A percentile compares a stretch with the other conserved stretches of the same genome.
Conservation (phyloP, 2,888 invertebrate genomes). For the Cheilosia scutellata region DNA sequence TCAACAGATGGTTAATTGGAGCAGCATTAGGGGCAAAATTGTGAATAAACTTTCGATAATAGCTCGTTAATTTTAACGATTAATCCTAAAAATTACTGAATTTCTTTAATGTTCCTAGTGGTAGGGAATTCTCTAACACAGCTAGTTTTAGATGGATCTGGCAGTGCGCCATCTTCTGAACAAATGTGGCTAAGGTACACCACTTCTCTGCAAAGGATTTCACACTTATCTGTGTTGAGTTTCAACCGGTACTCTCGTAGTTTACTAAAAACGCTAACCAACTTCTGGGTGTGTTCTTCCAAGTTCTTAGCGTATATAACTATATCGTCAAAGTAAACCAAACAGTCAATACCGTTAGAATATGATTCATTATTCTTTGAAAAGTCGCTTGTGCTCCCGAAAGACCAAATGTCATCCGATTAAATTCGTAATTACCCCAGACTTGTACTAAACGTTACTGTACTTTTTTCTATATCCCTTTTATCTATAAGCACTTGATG, state of each 20-base stretch:
- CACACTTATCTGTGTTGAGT: not conserved
- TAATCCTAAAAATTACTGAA: too few relatives aligned
- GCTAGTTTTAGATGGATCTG: constrained; percentile 1
- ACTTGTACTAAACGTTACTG: not conserved
- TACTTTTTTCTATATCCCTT: constrained; percentile 18
- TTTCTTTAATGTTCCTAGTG: too few relatives aligned
- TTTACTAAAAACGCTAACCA: not conserved
- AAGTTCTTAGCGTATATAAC: not conserved
- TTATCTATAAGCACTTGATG: constrained; percentile 7
- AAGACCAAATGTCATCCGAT: constrained; percentile 23
- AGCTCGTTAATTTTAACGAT: too few relatives aligned
- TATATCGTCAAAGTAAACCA: constrained; percentile 21
- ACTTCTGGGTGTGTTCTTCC: not conserved
- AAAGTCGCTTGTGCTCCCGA: constrained; percentile 11
- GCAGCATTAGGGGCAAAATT: not conserved
- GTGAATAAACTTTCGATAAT: not conserved
- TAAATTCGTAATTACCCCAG: constrained; percentile 12
- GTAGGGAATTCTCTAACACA: not conserved
- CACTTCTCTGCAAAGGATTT: not conserved
- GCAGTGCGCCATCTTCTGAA: constrained; percentile 2
- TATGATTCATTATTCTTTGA: constrained; percentile 19
- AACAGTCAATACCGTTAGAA: constrained; percentile 19
- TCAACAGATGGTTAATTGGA: not conserved
- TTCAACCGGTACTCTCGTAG: not conserved
- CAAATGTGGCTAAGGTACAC: constrained; percentile 10